Base-by-base conservation (phyloP, 2,797 vertebrate species). In the Perodicticus potto region DNA sequence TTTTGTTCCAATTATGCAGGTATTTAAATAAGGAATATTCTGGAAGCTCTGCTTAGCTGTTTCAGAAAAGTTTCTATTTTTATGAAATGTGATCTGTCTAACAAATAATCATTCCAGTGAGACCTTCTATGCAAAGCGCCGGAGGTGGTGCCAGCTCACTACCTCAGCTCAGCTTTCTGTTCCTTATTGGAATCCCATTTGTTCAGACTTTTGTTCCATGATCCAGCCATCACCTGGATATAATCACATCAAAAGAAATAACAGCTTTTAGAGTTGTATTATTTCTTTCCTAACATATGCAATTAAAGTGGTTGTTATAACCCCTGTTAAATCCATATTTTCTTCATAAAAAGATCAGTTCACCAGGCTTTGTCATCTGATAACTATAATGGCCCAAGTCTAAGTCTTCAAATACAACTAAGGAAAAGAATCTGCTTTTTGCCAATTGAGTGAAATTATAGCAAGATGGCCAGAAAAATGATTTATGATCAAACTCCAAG, bases 401-500 rank as follows among this genome's bases (percentile, higher is more conserved):
- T 93, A 95, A 89, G 67, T 77, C 25, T 78, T 87, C 77, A 72
- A 86, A 45, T 77, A 14, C 53, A 69, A 17, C 63, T 57, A 40
- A 81, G 76, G 72, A 88, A 73, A 63, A 34, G 43, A 29, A 32
- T 3, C 14, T 70, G 19, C 45, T 49, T 87, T 63, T 93, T 49
- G 91, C 34, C 72, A 95, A 25, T 67, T 95, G 20, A 37, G 59
- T 80, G 34, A 93, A 91, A 87, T 94, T 82, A 87, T 22, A 91
- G 43, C 78, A 81, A 83, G 80, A 69, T 65, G 29, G 37, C 45
- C 63, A 90, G 61, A 91, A 89, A 94, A 91, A 86, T 77, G 57
- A 85, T 81, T 94, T 97, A 94, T 91, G 34, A 69, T 96, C 72
- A 81, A 55, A 55, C 27, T 34, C 77, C 65, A 84, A 63, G 78